Conservation (phyloP, 2,113 vertebrate genomes). For the Corynorhinus townsendii region DNA sequence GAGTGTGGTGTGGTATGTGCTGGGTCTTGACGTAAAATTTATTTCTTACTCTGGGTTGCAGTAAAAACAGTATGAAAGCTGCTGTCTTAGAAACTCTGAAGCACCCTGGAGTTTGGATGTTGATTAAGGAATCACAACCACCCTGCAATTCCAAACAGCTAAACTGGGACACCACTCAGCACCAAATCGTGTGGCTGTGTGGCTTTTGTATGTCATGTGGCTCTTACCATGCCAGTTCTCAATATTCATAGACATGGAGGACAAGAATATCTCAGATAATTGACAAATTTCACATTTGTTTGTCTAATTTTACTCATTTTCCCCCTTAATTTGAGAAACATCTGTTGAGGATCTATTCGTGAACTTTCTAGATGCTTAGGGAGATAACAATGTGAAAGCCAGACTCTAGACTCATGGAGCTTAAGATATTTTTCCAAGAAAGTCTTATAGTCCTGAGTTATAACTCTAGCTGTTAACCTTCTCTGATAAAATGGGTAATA, state of each 20-base stretch:
- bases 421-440: background rate
- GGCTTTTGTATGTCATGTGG: background rate
- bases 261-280: background rate
- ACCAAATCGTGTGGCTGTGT: background rate
- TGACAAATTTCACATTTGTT: background rate
- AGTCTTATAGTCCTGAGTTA: background rate
- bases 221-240: background rate
- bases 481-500: constrained; percentile 3
- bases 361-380: background rate
- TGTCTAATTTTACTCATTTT: background rate
- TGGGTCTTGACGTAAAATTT: constrained; percentile 27
- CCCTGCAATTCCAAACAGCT: background rate
- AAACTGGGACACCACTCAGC: background rate
- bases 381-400: background rate
- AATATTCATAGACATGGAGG: background rate
- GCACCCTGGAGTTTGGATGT: background rate
- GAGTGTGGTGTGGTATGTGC: background rate
- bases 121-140: constrained; percentile 11
- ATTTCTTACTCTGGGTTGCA: background rate
- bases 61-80: background rate
- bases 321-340: background rate
- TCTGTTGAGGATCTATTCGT: background rate
- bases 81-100: constrained; percentile 20
- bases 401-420: background rate
- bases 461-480: background rate